Conservation (phyloP, 2,888 invertebrate species). For the Meta bourneti region DNA sequence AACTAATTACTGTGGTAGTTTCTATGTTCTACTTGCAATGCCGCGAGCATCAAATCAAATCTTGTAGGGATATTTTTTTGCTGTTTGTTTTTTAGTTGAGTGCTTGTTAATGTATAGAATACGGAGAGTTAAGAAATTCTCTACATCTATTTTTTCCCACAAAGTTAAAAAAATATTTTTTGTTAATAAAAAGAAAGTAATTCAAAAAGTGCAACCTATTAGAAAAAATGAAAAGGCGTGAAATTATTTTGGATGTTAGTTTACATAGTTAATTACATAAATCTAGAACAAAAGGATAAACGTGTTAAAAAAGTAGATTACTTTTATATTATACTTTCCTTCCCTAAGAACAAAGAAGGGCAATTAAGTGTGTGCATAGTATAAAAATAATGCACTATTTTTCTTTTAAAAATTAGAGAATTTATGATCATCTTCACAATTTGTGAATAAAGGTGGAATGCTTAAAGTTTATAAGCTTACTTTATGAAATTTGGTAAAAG, state of each 20-base stretch:
- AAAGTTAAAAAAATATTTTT: neutral
- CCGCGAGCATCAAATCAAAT: neutral
- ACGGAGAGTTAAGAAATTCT: neutral
- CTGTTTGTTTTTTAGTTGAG: neutral
- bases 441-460: neutral
- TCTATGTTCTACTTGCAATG: neutral
- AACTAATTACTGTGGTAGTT: neutral
- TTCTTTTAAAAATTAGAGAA: neutral
- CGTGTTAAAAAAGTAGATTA: neutral
- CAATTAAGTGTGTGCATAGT: neutral
- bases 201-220: neutral
- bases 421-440: neutral
- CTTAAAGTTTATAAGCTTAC: neutral
- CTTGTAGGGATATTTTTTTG: neutral
- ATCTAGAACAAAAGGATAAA: neutral
- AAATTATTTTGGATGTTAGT: neutral
- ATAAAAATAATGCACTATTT: neutral
- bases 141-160: neutral
- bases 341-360: neutral
- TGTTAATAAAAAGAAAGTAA: neutral
- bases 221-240: neutral
- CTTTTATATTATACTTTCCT: neutral
- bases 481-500: neutral
- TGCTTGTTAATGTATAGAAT: neutral
- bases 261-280: neutral